Base-by-base conservation (phyloP, 2,888 invertebrate genomes). In the Yponomeuta plumbellus region DNA sequence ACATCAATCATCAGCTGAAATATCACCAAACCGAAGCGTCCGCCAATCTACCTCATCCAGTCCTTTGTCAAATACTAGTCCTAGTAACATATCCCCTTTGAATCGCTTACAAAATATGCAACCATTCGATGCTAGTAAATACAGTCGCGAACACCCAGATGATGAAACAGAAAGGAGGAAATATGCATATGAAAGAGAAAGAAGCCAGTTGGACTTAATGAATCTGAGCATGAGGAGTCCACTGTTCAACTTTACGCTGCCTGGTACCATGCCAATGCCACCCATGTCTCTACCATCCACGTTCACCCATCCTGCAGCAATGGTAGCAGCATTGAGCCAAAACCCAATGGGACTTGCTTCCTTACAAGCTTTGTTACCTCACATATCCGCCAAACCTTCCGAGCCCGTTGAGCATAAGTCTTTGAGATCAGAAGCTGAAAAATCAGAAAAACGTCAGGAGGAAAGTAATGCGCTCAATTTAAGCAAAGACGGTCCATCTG, bases 31-130 rank as follows among this genome's bases (percentile, higher is more conserved):
- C 70, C 83, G 80, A 66, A 88, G 85, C 69, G 76, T 84, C 64
- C 84, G 83, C 44, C 71, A 85, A 72, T 91, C 90, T 81, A 86
- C 89, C 80, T 88, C 91, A 78, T 90, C 90, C 68, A 91, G 90
- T 73, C 90, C 89, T 64, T 72, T 84, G 11, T 90, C 88, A 52
- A 80, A 83, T 64, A 92, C 93, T 77, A 94, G 94, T 86, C 94
- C 94, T 61, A 81, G 93, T 34, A 93, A 94, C 71, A 92, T 93
- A 40, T 96, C 96, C 11, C 98, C 98, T 3, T 90, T 98, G 70
- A 97, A 96, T 83, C 94, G 97, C 75, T 92, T 98, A 64, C 97
- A 98, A 87, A 98, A 95, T 76, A 98, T 98, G 98, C 98, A 98
- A 80, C 98, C 98, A 0, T 97, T 97, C 81, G 98, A 98, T 83